These are phyloP conservation scores for Equus przewalskii DNA, from an alignment of 2,113 vertebrate species.

Conservation along the genomic window DNA sequence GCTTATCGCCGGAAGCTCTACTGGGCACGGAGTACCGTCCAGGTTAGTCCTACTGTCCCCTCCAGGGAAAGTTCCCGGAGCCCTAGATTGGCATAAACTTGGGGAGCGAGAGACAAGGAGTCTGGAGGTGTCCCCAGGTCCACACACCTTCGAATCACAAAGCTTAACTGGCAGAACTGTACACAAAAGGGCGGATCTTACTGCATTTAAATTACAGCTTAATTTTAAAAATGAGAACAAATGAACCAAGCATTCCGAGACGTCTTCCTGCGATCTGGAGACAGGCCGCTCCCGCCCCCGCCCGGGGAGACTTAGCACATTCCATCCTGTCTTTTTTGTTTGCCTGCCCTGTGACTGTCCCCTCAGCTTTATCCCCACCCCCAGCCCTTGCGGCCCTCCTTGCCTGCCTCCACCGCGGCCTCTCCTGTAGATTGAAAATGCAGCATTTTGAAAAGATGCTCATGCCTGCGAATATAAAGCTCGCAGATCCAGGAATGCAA, in stretches of 20 bases:
- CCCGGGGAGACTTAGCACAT: neutral
- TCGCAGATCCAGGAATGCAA: too few species aligned
- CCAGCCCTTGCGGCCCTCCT: rapidly evolving
- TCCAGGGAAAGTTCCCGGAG: neutral
- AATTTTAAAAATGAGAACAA: neutral
- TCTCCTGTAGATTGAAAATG: neutral
- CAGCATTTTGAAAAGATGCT: neutral
- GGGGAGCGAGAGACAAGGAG: neutral
- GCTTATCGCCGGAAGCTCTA: rapidly evolving
- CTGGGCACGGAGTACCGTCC: neutral
- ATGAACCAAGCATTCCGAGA: neutral
- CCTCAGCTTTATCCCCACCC: neutral
- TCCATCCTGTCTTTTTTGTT: neutral
- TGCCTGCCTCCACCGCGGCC: neutral
- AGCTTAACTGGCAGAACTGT: neutral
- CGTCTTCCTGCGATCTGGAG: neutral
- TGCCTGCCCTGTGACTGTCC: neutral
- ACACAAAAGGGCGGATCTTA: neutral
- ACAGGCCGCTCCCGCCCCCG: rapidly evolving
- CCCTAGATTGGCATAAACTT: too few species aligned
- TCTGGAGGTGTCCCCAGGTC: neutral
- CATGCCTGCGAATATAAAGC: neutral
- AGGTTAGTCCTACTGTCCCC: neutral
- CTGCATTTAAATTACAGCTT: neutral
- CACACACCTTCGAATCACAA: neutral